A percentile compares a stretch with the other conserved stretches of the same genome.
phyloP scores from a whole-genome alignment of 2,888 invertebrate species.

The Rhynchonema sp. region DNA sequence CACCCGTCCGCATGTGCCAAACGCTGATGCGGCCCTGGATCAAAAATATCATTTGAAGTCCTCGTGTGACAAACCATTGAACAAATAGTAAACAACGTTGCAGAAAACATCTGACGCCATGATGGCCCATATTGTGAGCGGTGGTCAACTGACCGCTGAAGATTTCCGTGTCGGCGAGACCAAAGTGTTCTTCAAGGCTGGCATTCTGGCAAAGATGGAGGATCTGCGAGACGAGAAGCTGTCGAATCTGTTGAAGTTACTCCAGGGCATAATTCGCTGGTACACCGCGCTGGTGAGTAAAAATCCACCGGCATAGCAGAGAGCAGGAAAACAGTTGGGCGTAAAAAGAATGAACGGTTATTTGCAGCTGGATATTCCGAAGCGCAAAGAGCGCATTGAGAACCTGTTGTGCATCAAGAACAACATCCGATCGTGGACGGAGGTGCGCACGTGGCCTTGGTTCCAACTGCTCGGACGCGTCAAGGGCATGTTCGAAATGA shows the following conservation, averaged over 20 bases:
- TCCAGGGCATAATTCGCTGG: constrained; percentile 52
- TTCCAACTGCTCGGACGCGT: constrained; percentile 88
- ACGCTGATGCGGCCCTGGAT: too few relatives aligned
- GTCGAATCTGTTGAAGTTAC: constrained; percentile 87
- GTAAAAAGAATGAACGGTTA: not conserved
- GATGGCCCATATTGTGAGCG: constrained; percentile 46
- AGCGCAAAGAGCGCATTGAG: not conserved
- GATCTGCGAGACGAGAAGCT: constrained; percentile 97
- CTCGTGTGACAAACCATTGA: too few relatives aligned
- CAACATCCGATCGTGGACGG: constrained; percentile 7
- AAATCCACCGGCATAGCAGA: not conserved
- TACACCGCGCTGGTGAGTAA: not conserved
- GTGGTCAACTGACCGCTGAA: constrained; percentile 61
- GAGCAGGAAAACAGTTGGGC: not conserved
- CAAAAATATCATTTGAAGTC: too few relatives aligned
- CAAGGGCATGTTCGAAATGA: constrained; percentile 82
- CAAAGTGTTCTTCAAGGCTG: constrained; percentile 99
- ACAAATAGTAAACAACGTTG: too few relatives aligned
- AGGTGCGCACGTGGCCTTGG: constrained; percentile 93
- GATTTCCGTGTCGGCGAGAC: constrained; percentile 92
- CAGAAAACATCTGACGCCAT: constrained; percentile 3
- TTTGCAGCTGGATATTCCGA: not conserved
- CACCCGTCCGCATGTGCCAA: too few relatives aligned
- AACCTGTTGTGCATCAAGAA: constrained; percentile 13
- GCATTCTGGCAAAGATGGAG: constrained; percentile 98